Conservation (phyloP, 2,113 vertebrate species). For the Hippocampus guttulatus region DNA sequence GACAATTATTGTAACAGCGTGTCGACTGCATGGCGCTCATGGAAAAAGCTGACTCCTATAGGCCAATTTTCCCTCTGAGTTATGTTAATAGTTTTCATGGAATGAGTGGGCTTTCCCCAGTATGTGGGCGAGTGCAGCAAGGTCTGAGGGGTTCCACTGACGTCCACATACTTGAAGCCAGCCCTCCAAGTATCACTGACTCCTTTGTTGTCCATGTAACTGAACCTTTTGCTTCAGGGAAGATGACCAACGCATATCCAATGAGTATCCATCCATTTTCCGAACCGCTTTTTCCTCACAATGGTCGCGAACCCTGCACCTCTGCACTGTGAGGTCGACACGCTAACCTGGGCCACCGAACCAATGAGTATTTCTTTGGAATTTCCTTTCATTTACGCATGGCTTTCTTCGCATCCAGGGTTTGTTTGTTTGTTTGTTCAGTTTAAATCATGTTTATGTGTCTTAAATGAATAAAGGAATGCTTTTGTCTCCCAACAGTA, state of each 20-base stretch:
- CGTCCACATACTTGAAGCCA: not conserved
- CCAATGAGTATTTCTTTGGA: not conserved
- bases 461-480: not conserved
- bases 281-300: too few relatives aligned
- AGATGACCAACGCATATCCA: not conserved
- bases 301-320: too few relatives aligned
- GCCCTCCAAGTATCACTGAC: slow-evolving; percentile 25
- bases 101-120: slow-evolving; percentile 63
- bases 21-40: slow-evolving; percentile 59
- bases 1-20: slow-evolving; percentile 61
- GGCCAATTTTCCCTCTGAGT: slow-evolving; percentile 62
- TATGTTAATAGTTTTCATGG: slow-evolving; percentile 64
- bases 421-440: not conserved
- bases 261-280: not conserved
- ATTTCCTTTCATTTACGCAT: not conserved
- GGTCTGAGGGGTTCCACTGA: slow-evolving; percentile 51
- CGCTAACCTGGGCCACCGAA: too few relatives aligned
- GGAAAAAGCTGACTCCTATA: slow-evolving; percentile 61
- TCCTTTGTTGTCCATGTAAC: slow-evolving; percentile 30
- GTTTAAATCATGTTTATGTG: not conserved
- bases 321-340: too few relatives aligned
- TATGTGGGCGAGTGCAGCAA: slow-evolving; percentile 21
- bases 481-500: not conserved
- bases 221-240: not conserved
- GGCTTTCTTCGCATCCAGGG: not conserved